A percentile compares a stretch with the other conserved stretches of the same genome.
Conservation (phyloP, 1,140 invertebrate species). For the Archivesica marissinica region DNA sequence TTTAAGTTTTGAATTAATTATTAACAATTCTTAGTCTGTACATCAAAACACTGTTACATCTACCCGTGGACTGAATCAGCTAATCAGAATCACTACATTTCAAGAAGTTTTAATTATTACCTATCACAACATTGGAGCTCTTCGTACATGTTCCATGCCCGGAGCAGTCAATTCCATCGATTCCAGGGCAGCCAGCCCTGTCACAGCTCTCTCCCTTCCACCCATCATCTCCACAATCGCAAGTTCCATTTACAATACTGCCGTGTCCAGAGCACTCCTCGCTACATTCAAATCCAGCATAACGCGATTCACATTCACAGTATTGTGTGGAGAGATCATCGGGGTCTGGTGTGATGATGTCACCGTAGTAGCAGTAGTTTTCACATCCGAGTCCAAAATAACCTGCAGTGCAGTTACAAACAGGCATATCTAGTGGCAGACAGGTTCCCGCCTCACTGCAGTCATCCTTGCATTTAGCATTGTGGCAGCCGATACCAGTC, state of each 20-base stretch:
- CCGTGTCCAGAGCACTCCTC: conserved; percentile 62
- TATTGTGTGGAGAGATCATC: conserved; percentile 51
- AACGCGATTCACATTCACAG: conserved; percentile 65
- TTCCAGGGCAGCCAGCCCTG: conserved; percentile 66
- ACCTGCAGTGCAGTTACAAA: conserved; percentile 67
- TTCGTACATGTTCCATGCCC: conserved; percentile 66
- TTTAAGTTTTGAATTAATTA: too few relatives aligned
- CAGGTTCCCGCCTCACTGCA: conserved; percentile 69
- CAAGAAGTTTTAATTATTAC: too few relatives aligned
- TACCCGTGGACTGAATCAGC: too few relatives aligned
- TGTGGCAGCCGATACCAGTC: conserved; percentile 68
- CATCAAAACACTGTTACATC: too few relatives aligned
- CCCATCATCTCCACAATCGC: conserved; percentile 69
- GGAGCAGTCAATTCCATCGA: conserved; percentile 43
- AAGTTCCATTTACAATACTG: conserved; percentile 46
- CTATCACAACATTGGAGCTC: conserved; percentile 31
- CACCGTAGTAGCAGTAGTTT: conserved; percentile 69
- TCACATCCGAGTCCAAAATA: conserved; percentile 75
- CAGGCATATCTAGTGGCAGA: conserved; percentile 31
- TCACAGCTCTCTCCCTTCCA: conserved; percentile 70
- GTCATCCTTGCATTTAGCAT: conserved; percentile 66
- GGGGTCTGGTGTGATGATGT: conserved; percentile 36
- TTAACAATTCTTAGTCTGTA: too few relatives aligned
- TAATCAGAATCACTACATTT: too few relatives aligned
- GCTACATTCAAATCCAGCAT: conserved; percentile 61